Evolutionary conservation across 1,140 invertebrate species (phyloP).

Genomic region (Heliothis subflexa): DNA sequence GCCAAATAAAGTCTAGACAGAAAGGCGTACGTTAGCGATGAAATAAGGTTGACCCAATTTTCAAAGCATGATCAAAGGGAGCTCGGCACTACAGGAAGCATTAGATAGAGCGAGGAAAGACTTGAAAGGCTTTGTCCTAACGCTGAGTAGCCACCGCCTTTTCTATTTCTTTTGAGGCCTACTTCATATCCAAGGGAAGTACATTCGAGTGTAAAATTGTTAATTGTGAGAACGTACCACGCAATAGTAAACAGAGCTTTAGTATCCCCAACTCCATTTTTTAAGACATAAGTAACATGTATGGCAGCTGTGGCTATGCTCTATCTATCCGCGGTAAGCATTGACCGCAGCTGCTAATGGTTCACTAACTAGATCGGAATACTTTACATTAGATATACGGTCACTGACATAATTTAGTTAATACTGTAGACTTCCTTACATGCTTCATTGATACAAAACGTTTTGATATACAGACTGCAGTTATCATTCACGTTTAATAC

Average conservation of each 20-base stretch:
- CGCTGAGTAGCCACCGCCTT: neutral
- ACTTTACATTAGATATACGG: neutral
- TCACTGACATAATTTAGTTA: too few relatives aligned
- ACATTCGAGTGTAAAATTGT: too few relatives aligned
- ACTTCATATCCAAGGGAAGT: too few relatives aligned
- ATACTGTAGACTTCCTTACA: too few relatives aligned
- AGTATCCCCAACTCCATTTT: neutral
- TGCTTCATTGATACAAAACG: too few relatives aligned
- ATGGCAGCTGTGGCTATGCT: neutral
- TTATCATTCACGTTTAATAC: too few relatives aligned
- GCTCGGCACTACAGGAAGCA: neutral
- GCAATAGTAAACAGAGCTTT: neutral
- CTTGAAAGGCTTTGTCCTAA: conserved; percentile 1
- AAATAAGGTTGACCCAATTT: conserved; percentile 26
- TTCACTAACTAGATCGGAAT: conserved; percentile 5
- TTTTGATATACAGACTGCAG: too few relatives aligned
- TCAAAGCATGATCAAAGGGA: conserved; percentile 13
- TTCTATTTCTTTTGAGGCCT: too few relatives aligned
- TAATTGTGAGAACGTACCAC: too few relatives aligned
- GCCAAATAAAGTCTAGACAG: neutral
- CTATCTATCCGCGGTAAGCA: conserved; percentile 2
- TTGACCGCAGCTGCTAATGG: conserved; percentile 6
- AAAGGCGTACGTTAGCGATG: neutral
- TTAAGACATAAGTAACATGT: neutral
- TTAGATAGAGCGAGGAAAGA: neutral